These are phyloP conservation scores for Drosophila lacteicornis DNA, from an alignment of 1,140 invertebrate genomes.

Conservation along the genomic window DNA sequence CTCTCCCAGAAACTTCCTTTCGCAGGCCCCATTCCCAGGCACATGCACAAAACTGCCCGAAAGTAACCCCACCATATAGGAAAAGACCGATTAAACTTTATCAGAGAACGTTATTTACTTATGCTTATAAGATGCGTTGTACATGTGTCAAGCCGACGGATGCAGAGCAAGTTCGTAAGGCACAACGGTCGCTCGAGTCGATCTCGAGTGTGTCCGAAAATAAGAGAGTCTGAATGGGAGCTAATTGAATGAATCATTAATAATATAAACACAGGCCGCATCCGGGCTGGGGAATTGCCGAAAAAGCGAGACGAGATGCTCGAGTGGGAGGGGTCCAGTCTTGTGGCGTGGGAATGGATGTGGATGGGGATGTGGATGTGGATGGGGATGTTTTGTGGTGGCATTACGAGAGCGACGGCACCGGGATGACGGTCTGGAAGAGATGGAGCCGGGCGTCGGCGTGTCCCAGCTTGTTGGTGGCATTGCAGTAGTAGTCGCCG, in stretches of 20 bases:
- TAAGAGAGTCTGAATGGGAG: constrained; percentile 62
- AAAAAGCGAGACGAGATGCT: constrained; percentile 49
- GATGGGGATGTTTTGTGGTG: background rate
- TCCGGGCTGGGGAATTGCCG: constrained; percentile 70
- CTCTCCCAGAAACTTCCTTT: background rate
- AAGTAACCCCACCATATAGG: constrained; percentile 21
- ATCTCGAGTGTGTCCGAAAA: constrained; percentile 60
- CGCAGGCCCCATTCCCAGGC: background rate
- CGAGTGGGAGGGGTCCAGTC: constrained; percentile 60
- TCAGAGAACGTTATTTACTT: constrained; percentile 51
- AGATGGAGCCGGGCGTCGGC: constrained; percentile 89
- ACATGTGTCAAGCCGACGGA: constrained; percentile 34
- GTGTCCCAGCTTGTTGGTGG: constrained; percentile 91
- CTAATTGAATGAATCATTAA: constrained; percentile 84
- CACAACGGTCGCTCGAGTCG: constrained; percentile 51
- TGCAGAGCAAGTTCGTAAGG: constrained; percentile 65
- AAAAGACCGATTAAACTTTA: constrained; percentile 43
- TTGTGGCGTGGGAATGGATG: constrained; percentile 51
- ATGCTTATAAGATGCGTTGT: constrained; percentile 46
- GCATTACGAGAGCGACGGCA: constrained; percentile 59
- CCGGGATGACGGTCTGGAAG: constrained; percentile 85
- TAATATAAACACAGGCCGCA: constrained; percentile 64
- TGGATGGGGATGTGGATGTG: background rate
- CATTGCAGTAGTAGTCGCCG: constrained; percentile 91
- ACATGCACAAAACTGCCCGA: background rate